A percentile compares a stretch with the other conserved stretches of the same genome.
phyloP scores from a whole-genome alignment of 2,888 invertebrate genomes.

The Ceratothoa steindachneri region DNA sequence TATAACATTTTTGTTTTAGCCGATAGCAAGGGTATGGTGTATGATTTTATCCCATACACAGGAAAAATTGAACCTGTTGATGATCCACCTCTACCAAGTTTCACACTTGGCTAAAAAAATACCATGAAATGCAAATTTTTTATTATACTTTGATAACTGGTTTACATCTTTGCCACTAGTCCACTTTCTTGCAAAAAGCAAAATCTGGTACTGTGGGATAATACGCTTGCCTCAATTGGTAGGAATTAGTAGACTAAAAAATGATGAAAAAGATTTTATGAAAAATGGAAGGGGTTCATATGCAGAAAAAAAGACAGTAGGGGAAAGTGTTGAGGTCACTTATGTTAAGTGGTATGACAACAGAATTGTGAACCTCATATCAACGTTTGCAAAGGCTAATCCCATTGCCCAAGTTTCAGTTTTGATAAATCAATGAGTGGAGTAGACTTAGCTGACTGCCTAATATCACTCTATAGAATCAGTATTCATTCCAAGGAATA shows the following conservation, averaged over 20 bases:
- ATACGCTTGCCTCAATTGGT: background rate
- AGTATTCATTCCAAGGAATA: conserved; percentile 20
- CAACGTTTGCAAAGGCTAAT: too few species aligned
- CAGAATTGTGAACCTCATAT: background rate
- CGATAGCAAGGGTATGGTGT: too few species aligned
- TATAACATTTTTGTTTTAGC: too few species aligned
- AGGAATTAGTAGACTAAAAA: background rate
- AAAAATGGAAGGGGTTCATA: conserved; percentile 18
- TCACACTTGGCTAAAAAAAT: background rate
- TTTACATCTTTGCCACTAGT: conserved; percentile 10
- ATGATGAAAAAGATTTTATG: background rate
- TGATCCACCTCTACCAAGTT: background rate
- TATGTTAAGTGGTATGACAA: conserved; percentile 22
- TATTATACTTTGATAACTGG: background rate
- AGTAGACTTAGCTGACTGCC: conserved; percentile 12
- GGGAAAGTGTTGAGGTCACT: conserved; percentile 4
- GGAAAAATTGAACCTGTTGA: too few species aligned
- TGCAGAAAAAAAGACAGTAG: conserved; percentile 18
- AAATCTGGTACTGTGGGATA: conserved; percentile 21
- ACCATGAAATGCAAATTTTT: background rate
- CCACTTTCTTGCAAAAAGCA: conserved; percentile 11
- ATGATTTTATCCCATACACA: too few species aligned
- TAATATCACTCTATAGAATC: too few species aligned
- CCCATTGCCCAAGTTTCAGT: too few species aligned
- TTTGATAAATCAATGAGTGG: conserved; percentile 19